phyloP scores from a whole-genome alignment of 2,113 vertebrate species.

The Baryphthengus martii region DNA sequence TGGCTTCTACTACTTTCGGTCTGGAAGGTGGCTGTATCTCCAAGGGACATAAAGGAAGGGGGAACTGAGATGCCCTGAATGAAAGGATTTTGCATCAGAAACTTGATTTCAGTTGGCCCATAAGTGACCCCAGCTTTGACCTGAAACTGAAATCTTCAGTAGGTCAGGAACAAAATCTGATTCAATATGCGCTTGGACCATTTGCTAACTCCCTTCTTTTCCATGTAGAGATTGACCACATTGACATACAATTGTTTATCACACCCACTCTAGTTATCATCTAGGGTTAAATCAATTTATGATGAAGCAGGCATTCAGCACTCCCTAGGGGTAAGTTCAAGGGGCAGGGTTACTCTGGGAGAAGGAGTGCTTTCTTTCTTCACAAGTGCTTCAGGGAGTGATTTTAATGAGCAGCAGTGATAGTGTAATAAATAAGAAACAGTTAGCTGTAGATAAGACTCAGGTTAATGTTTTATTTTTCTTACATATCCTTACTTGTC shows the following conservation, averaged over 20 bases:
- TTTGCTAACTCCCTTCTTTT: background rate
- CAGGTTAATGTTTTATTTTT: background rate
- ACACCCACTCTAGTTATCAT: background rate
- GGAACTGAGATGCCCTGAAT: background rate
- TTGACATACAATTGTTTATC: background rate
- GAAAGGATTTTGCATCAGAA: background rate
- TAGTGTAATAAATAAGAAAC: background rate
- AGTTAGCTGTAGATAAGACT: background rate
- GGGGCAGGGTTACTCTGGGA: background rate
- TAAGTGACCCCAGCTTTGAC: background rate
- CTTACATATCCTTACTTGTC: background rate
- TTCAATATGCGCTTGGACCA: rapidly evolving
- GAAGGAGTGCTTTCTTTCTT: background rate
- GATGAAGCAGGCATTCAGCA: background rate
- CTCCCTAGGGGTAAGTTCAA: background rate
- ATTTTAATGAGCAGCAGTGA: background rate
- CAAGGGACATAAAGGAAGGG: background rate
- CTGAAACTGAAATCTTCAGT: background rate
- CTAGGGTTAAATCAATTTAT: background rate
- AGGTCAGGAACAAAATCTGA: background rate
- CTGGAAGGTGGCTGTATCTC: background rate
- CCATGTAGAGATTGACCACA: background rate
- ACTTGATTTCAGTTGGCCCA: background rate
- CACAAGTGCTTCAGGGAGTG: background rate
- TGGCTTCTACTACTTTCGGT: background rate